Evolutionary conservation across 2,797 vertebrate genomes (phyloP), one percentile per base, ranked within the genome.

Genomic region (Oreochromis mossambicus): DNA sequence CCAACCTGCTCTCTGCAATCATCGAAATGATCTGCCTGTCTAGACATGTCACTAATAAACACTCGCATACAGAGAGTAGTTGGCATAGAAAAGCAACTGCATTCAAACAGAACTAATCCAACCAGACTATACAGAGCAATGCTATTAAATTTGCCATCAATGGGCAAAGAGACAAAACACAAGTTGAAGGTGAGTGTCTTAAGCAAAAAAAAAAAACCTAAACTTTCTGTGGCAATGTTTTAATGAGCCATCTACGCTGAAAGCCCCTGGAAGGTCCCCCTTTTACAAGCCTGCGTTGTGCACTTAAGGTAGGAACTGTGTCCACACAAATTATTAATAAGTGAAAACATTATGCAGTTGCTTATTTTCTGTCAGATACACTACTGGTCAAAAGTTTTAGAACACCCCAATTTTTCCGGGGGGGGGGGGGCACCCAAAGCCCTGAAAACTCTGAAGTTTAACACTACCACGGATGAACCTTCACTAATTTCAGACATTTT

Each of bases 1-100:
- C 24, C 15, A 29, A 19, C 41, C 85, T 36, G 50, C 77, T 52
- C 78, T 17, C 32, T 79, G 79, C 66, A 11, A 87, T 84, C 41
- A 70, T 19, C 13, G 1, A 10, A 12, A 76, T 66, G 83, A 85
- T 51, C 55, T 70, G 84, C 84, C 85, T 83, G 87, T 83, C 77
- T 55, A 12, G 68, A 76, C 89, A 87, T 5, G 75, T 76, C 61
- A 56, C 26, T 15, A 4, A 75, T 14, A 48, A 78, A 83, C 51
- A 43, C 66, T 46, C 3, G 14, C 38, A 70, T 29, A 79, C 41
- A 68, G 73, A 88, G 38, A 85, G 9, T 26, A 48, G n/a, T 5
- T 4, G n/a, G 41, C 10, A 38, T 14, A 50, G 21, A 80, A 77
- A 79, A 84, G 24, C 50, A 75, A 10, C 61, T 56, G 24, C 55